Conservation (phyloP, 2,888 invertebrate species). For the Torymus texanus region DNA sequence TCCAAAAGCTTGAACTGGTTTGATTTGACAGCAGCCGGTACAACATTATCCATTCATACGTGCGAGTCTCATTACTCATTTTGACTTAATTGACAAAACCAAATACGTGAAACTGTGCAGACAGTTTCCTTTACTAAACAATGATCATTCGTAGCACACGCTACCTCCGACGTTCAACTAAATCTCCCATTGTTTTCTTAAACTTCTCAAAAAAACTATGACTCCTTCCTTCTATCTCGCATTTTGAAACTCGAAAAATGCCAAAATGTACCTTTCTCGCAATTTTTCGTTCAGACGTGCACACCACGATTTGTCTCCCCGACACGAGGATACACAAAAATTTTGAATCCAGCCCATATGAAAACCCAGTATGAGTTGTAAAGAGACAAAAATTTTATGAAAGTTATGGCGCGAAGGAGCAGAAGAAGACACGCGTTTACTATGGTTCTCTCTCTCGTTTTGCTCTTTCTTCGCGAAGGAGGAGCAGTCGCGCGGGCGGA, state of each 20-base stretch:
- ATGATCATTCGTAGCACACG: too few relatives aligned
- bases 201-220: too few relatives aligned
- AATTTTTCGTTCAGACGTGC: neutral
- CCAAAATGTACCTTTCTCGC: neutral
- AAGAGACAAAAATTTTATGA: conserved; percentile 27
- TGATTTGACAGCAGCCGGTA: too few relatives aligned
- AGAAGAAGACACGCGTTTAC: conserved; percentile 3
- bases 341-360: conserved; percentile 14
- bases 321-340: neutral
- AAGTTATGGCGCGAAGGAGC: neutral
- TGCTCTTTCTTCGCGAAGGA: neutral
- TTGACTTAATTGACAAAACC: too few relatives aligned
- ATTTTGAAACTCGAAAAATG: conserved; percentile 6
- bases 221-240: neutral
- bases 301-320: conserved; percentile 4
- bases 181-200: too few relatives aligned
- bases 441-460: conserved; percentile 7
- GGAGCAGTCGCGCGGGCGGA: neutral
- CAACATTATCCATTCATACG: too few relatives aligned
- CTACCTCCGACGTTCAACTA: too few relatives aligned
- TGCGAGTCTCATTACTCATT: too few relatives aligned
- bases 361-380: conserved; percentile 3
- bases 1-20: too few relatives aligned
- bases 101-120: too few relatives aligned
- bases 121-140: too few relatives aligned